phyloP scores from a whole-genome alignment of 1,140 invertebrate species.

The Drosophila melanica region DNA sequence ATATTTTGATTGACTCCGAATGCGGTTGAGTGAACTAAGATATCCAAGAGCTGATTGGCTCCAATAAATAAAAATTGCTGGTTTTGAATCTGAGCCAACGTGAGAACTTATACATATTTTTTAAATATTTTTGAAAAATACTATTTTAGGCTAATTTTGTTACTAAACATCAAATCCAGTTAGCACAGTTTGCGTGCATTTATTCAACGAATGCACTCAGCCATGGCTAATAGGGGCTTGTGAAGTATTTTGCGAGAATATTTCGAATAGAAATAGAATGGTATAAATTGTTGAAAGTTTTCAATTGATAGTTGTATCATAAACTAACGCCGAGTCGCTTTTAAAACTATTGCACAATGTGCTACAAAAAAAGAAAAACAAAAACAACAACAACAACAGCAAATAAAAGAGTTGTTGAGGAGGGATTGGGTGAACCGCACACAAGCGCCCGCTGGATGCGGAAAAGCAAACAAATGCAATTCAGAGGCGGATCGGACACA shows the following conservation, averaged over 20 bases:
- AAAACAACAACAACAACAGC: slow-evolving; percentile 45
- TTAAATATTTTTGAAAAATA: no score
- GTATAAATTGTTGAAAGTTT: slow-evolving; percentile 37
- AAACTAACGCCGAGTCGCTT: slow-evolving; percentile 49
- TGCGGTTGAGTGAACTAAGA: no score
- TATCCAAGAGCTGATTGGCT: no score
- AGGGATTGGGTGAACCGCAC: no score
- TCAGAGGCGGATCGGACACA: slow-evolving; percentile 51
- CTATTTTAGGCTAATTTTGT: not conserved
- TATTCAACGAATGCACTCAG: slow-evolving; percentile 19
- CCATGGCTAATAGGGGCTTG: slow-evolving; percentile 10
- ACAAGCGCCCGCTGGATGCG: slow-evolving; percentile 6
- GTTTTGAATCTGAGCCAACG: no score
- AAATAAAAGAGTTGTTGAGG: no score
- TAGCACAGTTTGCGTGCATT: not conserved
- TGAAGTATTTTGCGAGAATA: slow-evolving; percentile 8
- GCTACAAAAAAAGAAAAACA: slow-evolving; percentile 27
- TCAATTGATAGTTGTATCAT: slow-evolving; percentile 67
- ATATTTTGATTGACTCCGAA: slow-evolving; percentile 2
- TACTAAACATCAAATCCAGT: slow-evolving; percentile 5
- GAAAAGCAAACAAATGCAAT: slow-evolving; percentile 69
- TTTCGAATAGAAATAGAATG: slow-evolving; percentile 24
- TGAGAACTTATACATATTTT: no score
- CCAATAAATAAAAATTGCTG: no score
- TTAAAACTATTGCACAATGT: slow-evolving; percentile 58